phyloP scores from a whole-genome alignment of 1,140 invertebrate genomes.

The Schlechtendalia chinensis region DNA sequence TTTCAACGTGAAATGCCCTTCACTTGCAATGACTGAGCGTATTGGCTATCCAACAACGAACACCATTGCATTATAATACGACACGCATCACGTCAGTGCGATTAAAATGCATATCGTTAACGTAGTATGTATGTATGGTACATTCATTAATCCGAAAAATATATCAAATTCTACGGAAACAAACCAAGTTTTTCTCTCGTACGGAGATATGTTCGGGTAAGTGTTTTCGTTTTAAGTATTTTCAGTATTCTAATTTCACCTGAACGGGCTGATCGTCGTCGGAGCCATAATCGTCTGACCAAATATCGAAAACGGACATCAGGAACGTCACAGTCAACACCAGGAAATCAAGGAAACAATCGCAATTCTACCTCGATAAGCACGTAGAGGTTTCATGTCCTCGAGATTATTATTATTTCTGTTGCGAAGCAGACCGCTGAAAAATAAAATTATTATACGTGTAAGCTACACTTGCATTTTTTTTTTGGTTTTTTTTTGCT shows the following conservation, averaged over 20 bases:
- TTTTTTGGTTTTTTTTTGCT: too few species aligned
- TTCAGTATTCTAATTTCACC: too few species aligned
- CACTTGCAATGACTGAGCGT: not conserved
- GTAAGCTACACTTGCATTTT: too few species aligned
- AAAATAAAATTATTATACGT: not conserved
- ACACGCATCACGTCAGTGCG: not conserved
- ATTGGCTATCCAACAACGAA: not conserved
- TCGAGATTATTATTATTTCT: not conserved
- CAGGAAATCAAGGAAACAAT: not conserved
- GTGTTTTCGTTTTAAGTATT: too few species aligned
- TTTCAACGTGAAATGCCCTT: not conserved
- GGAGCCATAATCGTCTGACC: not conserved
- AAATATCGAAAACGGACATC: not conserved
- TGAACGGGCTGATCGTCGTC: not conserved
- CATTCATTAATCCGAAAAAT: too few species aligned
- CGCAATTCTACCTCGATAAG: not conserved
- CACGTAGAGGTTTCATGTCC: not conserved
- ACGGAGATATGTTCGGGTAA: too few species aligned
- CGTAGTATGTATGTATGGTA: too few species aligned
- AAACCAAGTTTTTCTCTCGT: too few species aligned
- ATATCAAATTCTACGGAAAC: too few species aligned
- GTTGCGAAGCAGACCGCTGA: not conserved
- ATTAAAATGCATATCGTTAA: too few species aligned
- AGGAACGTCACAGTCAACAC: not conserved
- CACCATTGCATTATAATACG: too few species aligned